Evolutionary conservation across 1,140 invertebrate species (phyloP).

Genomic region (Trachymyrmex septentrionalis): DNA sequence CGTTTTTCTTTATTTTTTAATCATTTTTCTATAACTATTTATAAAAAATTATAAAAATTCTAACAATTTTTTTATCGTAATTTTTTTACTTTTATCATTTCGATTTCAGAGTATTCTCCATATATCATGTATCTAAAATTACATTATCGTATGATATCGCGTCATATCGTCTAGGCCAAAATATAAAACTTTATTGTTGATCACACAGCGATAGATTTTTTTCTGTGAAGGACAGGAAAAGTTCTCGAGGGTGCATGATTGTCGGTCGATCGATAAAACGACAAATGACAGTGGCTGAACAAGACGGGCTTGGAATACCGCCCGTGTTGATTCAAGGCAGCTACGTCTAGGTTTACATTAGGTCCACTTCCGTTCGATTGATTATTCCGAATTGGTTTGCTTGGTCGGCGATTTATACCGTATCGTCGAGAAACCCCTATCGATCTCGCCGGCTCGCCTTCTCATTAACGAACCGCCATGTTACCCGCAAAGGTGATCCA

Average conservation of each 20-base stretch:
- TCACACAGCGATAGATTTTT: constrained; percentile 10
- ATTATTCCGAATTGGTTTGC: constrained; percentile 71
- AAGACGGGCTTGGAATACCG: constrained; percentile 55
- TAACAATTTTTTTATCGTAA: background rate
- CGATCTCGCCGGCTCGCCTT: constrained; percentile 49
- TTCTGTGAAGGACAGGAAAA: background rate
- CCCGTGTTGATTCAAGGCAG: constrained; percentile 57
- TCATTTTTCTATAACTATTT: background rate
- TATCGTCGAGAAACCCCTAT: constrained; percentile 45
- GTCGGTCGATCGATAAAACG: constrained; percentile 55
- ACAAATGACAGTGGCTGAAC: constrained; percentile 61
- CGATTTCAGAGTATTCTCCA: background rate
- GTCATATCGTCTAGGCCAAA: background rate
- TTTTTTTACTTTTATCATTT: background rate
- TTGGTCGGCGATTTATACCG: background rate
- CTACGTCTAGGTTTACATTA: constrained; percentile 70
- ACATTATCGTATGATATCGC: background rate
- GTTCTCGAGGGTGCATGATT: background rate
- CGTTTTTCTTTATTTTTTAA: background rate
- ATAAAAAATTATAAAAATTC: background rate
- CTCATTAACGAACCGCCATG: constrained; percentile 38
- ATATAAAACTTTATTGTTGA: background rate
- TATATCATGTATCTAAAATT: background rate
- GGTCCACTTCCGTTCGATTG: constrained; percentile 72
- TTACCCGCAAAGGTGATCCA: background rate